These are phyloP conservation scores for Amblyraja radiata DNA, from an alignment of 2,797 vertebrate species.

Conservation along the genomic window DNA sequence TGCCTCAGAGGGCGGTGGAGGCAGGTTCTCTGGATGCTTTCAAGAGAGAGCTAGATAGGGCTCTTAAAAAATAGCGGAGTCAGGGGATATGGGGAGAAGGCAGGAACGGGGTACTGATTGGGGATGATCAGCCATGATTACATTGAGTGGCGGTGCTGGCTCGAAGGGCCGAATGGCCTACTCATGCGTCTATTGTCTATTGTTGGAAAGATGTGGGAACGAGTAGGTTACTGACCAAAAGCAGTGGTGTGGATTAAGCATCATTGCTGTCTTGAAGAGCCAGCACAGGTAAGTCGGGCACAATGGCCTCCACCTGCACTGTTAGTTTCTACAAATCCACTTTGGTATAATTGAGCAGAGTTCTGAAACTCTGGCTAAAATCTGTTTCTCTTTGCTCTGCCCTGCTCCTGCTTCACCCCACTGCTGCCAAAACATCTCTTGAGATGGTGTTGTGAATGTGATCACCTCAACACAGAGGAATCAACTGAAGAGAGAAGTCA, in stretches of 20 bases:
- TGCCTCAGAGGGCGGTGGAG: too few relatives aligned
- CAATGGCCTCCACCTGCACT: not conserved
- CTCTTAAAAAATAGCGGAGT: too few relatives aligned
- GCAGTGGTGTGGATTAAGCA: not conserved
- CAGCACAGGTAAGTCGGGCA: not conserved
- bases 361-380: not conserved
- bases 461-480: not conserved
- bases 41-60: too few relatives aligned
- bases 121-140: too few relatives aligned
- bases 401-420: not conserved
- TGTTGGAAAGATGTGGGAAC: not conserved
- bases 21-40: too few relatives aligned
- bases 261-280: not conserved
- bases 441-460: not conserved
- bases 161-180: too few relatives aligned
- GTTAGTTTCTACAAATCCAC: not conserved
- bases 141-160: too few relatives aligned
- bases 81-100: too few relatives aligned
- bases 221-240: not conserved
- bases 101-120: too few relatives aligned
- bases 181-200: too few relatives aligned
- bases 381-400: not conserved
- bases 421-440: not conserved
- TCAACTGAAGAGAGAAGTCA: not conserved
- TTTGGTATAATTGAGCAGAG: not conserved